Conservation (phyloP, 2,113 vertebrate species). For the Tenrec ecaudatus region DNA sequence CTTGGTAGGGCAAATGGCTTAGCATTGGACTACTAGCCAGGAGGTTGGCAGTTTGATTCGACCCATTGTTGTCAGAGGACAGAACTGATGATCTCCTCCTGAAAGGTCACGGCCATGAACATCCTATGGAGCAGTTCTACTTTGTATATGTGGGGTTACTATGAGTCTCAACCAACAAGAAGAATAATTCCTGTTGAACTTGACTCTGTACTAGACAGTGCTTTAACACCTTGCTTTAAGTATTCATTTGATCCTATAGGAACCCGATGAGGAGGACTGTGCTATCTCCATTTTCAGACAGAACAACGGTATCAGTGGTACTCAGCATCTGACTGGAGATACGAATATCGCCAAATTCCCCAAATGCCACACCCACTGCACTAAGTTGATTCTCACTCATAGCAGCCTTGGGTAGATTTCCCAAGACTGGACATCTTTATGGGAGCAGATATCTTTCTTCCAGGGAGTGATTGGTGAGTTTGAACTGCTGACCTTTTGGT, state of each 20-base stretch:
- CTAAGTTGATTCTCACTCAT: too few relatives aligned
- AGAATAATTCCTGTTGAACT: background rate
- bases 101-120: background rate
- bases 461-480: too few relatives aligned
- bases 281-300: background rate
- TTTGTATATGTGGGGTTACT: background rate
- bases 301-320: background rate
- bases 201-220: background rate
- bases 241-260: background rate
- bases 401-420: too few relatives aligned
- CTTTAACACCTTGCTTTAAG: conserved; percentile 1
- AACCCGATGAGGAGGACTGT: background rate
- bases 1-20: background rate
- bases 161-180: background rate
- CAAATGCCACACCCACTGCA: too few relatives aligned
- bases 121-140: background rate
- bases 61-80: background rate
- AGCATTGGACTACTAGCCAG: background rate
- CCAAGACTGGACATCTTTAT: too few relatives aligned
- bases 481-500: too few relatives aligned
- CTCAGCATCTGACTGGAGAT: background rate
- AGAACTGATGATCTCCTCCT: background rate
- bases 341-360: too few relatives aligned
- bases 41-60: background rate
- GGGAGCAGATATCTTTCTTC: too few relatives aligned